Base-by-base conservation (phyloP, 30 jellyfish, hydroid and myxozoan genomes). In the Hydra vulgaris region DNA sequence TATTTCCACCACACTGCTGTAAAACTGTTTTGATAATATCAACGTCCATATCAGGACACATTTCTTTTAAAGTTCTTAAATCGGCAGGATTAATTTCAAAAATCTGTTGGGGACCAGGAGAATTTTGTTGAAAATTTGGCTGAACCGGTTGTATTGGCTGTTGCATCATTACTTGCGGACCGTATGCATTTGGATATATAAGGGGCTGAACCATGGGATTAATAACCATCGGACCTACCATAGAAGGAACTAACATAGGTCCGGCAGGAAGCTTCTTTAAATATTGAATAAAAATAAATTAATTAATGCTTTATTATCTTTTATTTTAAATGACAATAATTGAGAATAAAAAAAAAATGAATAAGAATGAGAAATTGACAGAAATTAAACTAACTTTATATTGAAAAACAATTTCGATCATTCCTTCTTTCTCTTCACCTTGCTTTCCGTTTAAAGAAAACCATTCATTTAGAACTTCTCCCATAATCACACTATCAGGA, bases 31-130 rank as follows among this genome's bases (percentile, higher is more conserved):
- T 82, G 40, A 90, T 86, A n/a, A 90, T 86, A 25, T 90, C 97
- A n/a, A 82, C 94, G 53, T 90, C 97, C 95, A 90, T 82, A 18
- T 74, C 87, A 7, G 97, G 97, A 76, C 94, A 90, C 97, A 90
- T 85, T 27, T 90, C 97, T 75, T 86, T 90, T 54, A 90, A 61
- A 67, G 87, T 83, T 74, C 85, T 78, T 27, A 90, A 67, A 72
- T 90, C 97, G 67, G 79, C 78, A 19, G 79, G 93, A 18, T 73
- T 73, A 69, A 5, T 69, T 74, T 74, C 71, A 24, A 61, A 15
- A 40, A 23, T 0, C 17, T 18, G 79, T 22, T 82, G 68, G 1
- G 88, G 52, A 21, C 74, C 66, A 23, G 90, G 78, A 17, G 78
- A 68, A 20, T 26, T 84, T 26, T 23, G 80, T 53, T 25, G 95